Evolutionary conservation across 2,797 vertebrate species (phyloP).

Genomic region (Rhincodon typus): DNA sequence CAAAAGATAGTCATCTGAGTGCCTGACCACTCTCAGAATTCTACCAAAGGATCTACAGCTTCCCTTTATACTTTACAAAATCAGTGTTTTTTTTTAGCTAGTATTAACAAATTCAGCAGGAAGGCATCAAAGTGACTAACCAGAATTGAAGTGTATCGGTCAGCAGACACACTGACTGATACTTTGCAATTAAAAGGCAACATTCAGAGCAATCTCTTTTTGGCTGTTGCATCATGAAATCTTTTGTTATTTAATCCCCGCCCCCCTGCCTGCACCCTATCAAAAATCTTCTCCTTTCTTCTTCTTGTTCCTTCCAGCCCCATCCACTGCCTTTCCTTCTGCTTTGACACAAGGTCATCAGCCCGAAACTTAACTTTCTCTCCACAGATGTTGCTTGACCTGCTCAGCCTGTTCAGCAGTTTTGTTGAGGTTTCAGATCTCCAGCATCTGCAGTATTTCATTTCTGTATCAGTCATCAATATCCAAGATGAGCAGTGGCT

Average conservation of each 20-base stretch:
- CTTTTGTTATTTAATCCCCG: too few species aligned
- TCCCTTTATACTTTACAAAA: background rate
- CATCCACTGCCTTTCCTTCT: too few species aligned
- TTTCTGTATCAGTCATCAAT: background rate
- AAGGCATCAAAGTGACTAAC: background rate
- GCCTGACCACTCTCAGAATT: background rate
- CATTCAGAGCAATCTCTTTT: background rate
- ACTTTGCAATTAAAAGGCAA: background rate
- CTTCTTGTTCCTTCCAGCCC: too few species aligned
- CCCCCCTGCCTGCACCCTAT: too few species aligned
- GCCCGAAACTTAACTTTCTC: too few species aligned
- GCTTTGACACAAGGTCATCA: too few species aligned
- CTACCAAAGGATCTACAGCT: background rate
- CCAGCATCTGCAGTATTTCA: too few species aligned
- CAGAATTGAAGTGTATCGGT: background rate
- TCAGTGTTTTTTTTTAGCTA: background rate
- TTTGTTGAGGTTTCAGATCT: too few species aligned
- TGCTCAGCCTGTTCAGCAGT: too few species aligned
- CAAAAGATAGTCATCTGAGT: background rate
- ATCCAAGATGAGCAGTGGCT: background rate
- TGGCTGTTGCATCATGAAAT: too few species aligned
- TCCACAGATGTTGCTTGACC: too few species aligned
- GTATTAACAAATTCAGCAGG: background rate
- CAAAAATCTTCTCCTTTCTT: too few species aligned
- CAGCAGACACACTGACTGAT: background rate